Evolutionary conservation across 2,888 invertebrate species (phyloP).

Genomic region (Agapetus fuscipes): DNA sequence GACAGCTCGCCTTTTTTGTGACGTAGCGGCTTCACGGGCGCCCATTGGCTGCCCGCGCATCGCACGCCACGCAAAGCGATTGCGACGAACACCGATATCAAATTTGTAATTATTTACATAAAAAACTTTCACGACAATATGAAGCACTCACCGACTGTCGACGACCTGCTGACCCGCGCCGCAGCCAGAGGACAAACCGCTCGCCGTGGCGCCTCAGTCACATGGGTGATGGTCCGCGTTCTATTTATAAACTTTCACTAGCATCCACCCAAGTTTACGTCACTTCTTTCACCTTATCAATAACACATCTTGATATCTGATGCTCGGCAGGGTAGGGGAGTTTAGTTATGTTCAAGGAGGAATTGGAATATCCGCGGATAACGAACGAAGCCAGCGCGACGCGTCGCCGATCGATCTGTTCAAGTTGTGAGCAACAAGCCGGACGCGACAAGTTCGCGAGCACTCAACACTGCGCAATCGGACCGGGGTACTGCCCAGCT

Average conservation of each 20-base stretch:
- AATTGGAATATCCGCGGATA: no score
- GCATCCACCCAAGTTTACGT: conserved; percentile 8
- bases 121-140: conserved; percentile 3
- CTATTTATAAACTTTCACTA: conserved; percentile 17
- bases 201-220: conserved; percentile 7
- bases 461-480: conserved; percentile 5
- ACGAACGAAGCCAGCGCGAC: conserved; percentile 1
- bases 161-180: conserved; percentile 12
- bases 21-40: conserved; percentile 12
- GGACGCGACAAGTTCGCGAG: conserved; percentile 1
- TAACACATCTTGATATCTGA: no score
- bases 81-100: conserved; percentile 5
- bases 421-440: conserved; percentile 17
- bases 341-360: no score
- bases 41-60: conserved; percentile 4
- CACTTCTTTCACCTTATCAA: no score
- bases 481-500: conserved; percentile 1
- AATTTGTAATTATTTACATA: conserved; percentile 15
- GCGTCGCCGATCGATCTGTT: conserved; percentile 13
- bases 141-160: conserved; percentile 10
- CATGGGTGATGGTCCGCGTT: conserved; percentile 11
- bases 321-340: no score
- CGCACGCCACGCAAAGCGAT: conserved; percentile 11
- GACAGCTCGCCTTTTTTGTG: conserved; percentile 1
- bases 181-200: conserved; percentile 12